Percentiles rank a stretch among this genome's conserved stretches.
These are phyloP conservation scores for Pygoscelis antarcticus DNA, from an alignment of 2,113 vertebrate genomes.

Conservation along the genomic window DNA sequence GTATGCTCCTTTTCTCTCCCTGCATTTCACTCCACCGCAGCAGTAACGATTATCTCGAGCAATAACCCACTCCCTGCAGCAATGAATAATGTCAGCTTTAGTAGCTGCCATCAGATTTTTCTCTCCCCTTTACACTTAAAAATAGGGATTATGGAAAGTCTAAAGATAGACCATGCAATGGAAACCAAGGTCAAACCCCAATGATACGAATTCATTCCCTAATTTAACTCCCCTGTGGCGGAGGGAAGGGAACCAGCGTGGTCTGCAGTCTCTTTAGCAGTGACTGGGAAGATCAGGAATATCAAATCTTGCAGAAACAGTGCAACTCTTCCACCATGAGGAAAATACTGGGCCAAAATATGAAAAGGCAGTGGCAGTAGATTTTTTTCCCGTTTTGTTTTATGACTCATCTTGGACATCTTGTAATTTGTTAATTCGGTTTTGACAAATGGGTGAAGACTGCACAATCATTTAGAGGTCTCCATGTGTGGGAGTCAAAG, in stretches of 20 bases:
- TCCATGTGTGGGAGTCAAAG: neutral
- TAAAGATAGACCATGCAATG: neutral
- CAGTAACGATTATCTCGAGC: neutral
- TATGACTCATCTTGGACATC: neutral
- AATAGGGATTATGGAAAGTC: neutral
- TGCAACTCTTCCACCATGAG: fast-evolving
- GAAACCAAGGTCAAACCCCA: neutral
- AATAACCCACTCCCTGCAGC: neutral
- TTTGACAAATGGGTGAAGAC: neutral
- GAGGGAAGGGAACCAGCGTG: neutral
- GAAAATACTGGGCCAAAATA: neutral
- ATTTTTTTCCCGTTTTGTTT: neutral
- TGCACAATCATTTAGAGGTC: neutral
- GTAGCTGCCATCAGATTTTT: neutral
- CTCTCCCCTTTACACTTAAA: neutral
- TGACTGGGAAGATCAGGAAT: neutral
- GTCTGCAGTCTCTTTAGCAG: neutral
- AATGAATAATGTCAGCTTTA: neutral
- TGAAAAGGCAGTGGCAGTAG: neutral
- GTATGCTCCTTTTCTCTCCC: neutral
- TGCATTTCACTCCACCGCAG: neutral
- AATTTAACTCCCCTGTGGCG: neutral
- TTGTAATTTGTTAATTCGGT: neutral
- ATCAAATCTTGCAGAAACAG: neutral
- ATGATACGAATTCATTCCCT: neutral